These are phyloP conservation scores for Heterochromis multidens DNA, from an alignment of 2,113 vertebrate species.

Conservation along the genomic window DNA sequence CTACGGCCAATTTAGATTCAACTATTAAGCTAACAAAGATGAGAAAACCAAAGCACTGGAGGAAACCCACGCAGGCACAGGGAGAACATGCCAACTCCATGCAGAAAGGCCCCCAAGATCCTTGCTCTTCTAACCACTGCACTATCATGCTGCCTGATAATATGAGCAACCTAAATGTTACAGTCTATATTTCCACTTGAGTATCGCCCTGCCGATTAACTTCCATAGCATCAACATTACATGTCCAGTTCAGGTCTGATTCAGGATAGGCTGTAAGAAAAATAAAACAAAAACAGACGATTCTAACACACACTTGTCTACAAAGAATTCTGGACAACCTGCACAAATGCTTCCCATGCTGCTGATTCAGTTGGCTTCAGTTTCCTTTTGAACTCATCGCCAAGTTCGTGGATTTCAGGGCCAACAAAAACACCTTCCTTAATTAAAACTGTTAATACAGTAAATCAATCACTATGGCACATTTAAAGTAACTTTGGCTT, in stretches of 20 bases:
- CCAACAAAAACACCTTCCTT: too few species aligned
- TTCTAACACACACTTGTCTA: not conserved
- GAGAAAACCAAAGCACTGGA: not conserved
- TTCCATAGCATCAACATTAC: not conserved
- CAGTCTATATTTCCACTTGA: not conserved
- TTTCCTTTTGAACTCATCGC: too few species aligned
- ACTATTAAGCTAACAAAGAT: not conserved
- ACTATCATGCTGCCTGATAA: fast-evolving
- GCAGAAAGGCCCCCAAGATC: not conserved
- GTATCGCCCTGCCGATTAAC: not conserved
- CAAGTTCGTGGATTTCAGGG: too few species aligned
- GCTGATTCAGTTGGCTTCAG: too few species aligned
- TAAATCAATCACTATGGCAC: not conserved
- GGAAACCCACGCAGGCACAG: not conserved
- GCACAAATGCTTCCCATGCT: too few species aligned
- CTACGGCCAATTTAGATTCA: not conserved
- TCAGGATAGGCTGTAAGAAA: not conserved
- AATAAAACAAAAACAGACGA: too few species aligned
- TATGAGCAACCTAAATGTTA: not conserved
- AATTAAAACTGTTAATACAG: too few species aligned
- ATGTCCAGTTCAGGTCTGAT: not conserved
- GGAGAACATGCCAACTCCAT: not conserved
- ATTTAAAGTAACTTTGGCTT: not conserved
- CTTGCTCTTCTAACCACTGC: not conserved
- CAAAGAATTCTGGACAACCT: too few species aligned